Percentiles rank a stretch among this genome's conserved stretches.
Evolutionary conservation across 2,797 vertebrate genomes (phyloP).

Genomic region (Poecilia wingei): DNA sequence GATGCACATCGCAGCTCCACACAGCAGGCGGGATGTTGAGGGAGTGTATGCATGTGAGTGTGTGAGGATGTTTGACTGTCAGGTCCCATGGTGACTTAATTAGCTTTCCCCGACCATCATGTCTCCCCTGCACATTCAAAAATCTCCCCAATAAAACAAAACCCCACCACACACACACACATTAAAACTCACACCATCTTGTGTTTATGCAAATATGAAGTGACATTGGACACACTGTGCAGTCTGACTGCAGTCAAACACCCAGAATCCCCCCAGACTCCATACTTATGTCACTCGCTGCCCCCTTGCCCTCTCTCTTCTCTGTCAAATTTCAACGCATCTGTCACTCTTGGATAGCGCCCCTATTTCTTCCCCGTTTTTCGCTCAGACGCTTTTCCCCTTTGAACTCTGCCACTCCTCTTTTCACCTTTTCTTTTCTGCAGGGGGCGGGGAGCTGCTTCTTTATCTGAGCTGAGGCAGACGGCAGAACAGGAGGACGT

Average conservation of each 20-base stretch:
- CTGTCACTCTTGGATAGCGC: slow-evolving; percentile 65
- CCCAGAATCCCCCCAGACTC: slow-evolving; percentile 31
- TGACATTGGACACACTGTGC: slow-evolving; percentile 36
- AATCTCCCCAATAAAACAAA: slow-evolving; percentile 48
- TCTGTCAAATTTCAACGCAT: slow-evolving; percentile 63
- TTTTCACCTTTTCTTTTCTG: slow-evolving; percentile 48
- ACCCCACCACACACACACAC: slow-evolving; percentile 18
- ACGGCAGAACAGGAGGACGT: slow-evolving; percentile 56
- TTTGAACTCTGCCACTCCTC: slow-evolving; percentile 47
- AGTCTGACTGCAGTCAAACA: slow-evolving; percentile 47
- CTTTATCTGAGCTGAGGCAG: slow-evolving; percentile 69
- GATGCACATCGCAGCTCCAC: slow-evolving; percentile 65
- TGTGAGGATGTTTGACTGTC: slow-evolving; percentile 38
- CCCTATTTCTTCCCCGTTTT: slow-evolving; percentile 15
- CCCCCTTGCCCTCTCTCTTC: slow-evolving; percentile 64
- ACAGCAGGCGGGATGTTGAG: slow-evolving; percentile 45
- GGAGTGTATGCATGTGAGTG: slow-evolving; percentile 35
- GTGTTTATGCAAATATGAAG: slow-evolving; percentile 63
- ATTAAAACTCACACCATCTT: slow-evolving; percentile 39
- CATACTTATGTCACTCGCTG: slow-evolving; percentile 58
- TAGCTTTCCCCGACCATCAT: slow-evolving; percentile 55
- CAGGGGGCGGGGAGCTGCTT: slow-evolving; percentile 56
- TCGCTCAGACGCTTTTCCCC: background rate
- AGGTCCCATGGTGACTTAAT: slow-evolving; percentile 72
- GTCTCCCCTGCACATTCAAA: slow-evolving; percentile 45